Conservation (phyloP, 2,797 vertebrate species). For the Pempheris klunzingeri region DNA sequence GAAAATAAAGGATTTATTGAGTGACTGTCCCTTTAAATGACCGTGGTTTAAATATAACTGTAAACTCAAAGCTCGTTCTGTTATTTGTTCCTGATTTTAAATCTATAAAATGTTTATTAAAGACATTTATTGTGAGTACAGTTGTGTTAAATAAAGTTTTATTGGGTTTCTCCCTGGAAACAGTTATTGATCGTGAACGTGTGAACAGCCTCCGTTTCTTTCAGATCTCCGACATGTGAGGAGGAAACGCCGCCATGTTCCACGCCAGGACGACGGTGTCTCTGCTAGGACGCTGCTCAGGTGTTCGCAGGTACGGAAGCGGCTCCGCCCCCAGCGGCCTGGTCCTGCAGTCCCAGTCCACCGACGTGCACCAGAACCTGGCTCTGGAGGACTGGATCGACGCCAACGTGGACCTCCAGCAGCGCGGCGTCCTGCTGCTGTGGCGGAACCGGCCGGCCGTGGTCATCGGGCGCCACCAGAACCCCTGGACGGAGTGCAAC, state of each 20-base stretch:
- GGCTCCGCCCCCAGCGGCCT: conserved; percentile 17
- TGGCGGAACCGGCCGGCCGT: conserved; percentile 92
- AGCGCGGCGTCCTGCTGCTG: conserved; percentile 86
- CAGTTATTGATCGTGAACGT: too few relatives aligned
- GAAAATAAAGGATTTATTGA: too few relatives aligned
- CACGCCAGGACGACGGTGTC: conserved; percentile 6
- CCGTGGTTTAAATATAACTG: too few relatives aligned
- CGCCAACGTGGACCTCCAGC: conserved; percentile 86
- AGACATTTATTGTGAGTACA: too few relatives aligned
- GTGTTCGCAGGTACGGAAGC: background rate
- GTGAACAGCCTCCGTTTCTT: too few relatives aligned
- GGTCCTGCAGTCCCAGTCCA: conserved; percentile 90
- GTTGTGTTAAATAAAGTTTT: too few relatives aligned
- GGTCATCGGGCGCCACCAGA: conserved; percentile 96
- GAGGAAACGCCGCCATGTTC: background rate
- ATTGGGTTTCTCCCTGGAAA: too few relatives aligned
- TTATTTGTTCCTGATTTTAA: too few relatives aligned
- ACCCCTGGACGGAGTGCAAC: conserved; percentile 95
- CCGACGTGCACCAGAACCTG: conserved; percentile 91
- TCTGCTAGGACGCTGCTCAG: background rate
- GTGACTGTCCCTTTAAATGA: too few relatives aligned
- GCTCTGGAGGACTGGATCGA: conserved; percentile 97
- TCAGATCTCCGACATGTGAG: background rate
- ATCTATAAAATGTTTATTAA: too few relatives aligned
- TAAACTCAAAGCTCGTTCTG: too few relatives aligned